These are phyloP conservation scores for Scrobipalpa atriplicella DNA, from an alignment of 2,888 invertebrate species.

Conservation along the genomic window DNA sequence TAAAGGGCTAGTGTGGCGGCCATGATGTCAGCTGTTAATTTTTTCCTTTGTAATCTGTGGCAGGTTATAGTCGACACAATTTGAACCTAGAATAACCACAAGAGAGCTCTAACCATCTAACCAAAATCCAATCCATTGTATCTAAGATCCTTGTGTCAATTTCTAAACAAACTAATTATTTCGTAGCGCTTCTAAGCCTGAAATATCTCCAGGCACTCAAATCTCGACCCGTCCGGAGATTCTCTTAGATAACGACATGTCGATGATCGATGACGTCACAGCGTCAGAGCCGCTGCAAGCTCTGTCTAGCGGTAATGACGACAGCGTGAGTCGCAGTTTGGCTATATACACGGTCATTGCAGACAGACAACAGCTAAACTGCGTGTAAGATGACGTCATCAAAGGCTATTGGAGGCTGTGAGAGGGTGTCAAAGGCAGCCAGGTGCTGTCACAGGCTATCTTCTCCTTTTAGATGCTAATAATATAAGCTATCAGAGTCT, in stretches of 20 bases:
- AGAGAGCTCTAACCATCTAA: neutral
- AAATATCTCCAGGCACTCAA: neutral
- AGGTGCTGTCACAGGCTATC: too few species aligned
- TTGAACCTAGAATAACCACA: neutral
- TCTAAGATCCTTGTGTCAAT: neutral
- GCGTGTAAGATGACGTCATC: too few species aligned
- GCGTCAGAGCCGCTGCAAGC: neutral
- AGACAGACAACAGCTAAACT: neutral
- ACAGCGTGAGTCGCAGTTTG: neutral
- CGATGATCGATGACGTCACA: constrained; percentile 14
- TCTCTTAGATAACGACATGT: constrained; percentile 15
- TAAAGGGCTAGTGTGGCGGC: too few species aligned
- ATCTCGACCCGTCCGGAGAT: too few species aligned
- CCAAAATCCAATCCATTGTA: neutral
- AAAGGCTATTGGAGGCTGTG: too few species aligned
- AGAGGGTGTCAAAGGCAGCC: too few species aligned
- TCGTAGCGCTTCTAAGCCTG: neutral
- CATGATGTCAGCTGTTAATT: too few species aligned
- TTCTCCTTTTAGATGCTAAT: too few species aligned
- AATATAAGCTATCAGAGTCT: too few species aligned
- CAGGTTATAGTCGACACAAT: too few species aligned
- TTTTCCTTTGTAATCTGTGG: too few species aligned
- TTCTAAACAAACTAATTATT: neutral
- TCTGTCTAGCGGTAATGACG: constrained; percentile 9
- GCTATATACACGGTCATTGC: neutral